These are phyloP conservation scores for Stomorhina lunata DNA, from an alignment of 2,888 invertebrate genomes.

Conservation along the genomic window DNA sequence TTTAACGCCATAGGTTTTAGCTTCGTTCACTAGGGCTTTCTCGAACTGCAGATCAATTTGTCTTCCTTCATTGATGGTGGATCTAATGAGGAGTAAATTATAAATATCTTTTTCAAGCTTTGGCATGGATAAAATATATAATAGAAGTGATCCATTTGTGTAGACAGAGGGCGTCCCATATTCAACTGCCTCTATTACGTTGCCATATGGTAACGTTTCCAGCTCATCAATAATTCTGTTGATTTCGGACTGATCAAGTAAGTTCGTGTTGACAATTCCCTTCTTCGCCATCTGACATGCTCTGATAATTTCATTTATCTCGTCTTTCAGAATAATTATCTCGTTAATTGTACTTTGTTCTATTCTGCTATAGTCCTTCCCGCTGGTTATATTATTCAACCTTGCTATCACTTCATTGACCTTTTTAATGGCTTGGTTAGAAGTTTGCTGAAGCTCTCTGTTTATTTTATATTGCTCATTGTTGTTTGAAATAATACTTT, in stretches of 20 bases:
- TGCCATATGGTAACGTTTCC: conserved; percentile 9
- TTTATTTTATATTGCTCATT: conserved; percentile 37
- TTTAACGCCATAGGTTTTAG: conserved; percentile 4
- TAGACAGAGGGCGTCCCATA: conserved; percentile 14
- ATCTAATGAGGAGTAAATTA: conserved; percentile 6
- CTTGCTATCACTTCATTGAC: conserved; percentile 7
- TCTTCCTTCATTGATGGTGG: neutral
- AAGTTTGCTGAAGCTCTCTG: neutral
- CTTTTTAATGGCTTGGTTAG: neutral
- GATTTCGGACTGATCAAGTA: neutral
- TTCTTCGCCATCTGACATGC: conserved; percentile 18
- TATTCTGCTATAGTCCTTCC: neutral
- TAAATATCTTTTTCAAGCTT: neutral
- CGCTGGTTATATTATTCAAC: neutral
- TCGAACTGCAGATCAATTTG: conserved; percentile 2
- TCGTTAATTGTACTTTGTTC: conserved; percentile 20
- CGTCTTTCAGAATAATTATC: neutral
- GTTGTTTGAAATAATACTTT: neutral
- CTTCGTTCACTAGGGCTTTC: neutral
- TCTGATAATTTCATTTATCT: conserved; percentile 37
- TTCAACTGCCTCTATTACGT: conserved; percentile 14
- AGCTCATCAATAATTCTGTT: neutral
- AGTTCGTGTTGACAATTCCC: conserved; percentile 19
- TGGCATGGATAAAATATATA: conserved; percentile 2
- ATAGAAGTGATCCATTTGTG: neutral